A percentile compares a stretch with the other conserved stretches of the same genome.
Evolutionary conservation across 2,888 invertebrate genomes (phyloP).

Genomic region (Phortica magna): DNA sequence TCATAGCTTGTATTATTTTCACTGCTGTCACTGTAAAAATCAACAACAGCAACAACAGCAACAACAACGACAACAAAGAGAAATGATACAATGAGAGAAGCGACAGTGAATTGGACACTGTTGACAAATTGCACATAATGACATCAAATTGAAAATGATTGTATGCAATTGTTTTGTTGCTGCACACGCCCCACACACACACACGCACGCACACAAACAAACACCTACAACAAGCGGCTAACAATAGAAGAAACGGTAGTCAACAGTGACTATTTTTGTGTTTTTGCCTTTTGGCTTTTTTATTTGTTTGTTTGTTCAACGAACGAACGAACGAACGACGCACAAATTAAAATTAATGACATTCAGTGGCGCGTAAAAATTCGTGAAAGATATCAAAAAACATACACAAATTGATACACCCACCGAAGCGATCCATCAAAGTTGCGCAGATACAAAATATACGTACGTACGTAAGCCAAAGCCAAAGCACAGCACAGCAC

Average conservation of each 20-base stretch:
- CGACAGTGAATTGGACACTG: constrained; percentile 60
- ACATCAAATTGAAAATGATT: constrained; percentile 76
- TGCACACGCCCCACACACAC: neutral
- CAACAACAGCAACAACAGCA: too few species aligned
- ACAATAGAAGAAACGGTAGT: constrained; percentile 16
- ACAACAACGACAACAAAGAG: too few species aligned
- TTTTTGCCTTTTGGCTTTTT: constrained; percentile 36
- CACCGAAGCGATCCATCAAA: constrained; percentile 29
- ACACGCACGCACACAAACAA: neutral
- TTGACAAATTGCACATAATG: constrained; percentile 77
- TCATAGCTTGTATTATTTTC: neutral
- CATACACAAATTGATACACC: constrained; percentile 23
- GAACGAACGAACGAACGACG: constrained; percentile 34
- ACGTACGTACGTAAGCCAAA: constrained; percentile 10
- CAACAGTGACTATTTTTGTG: constrained; percentile 35
- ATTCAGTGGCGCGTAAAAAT: constrained; percentile 67
- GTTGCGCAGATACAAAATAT: neutral
- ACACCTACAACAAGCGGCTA: constrained; percentile 12
- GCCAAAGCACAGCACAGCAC: constrained; percentile 16
- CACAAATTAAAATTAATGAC: constrained; percentile 75
- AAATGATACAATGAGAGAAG: neutral
- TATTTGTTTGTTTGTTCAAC: constrained; percentile 45
- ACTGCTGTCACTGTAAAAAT: neutral
- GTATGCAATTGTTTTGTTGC: constrained; percentile 68
- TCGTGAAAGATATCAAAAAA: constrained; percentile 35